Percentiles rank a stretch among this genome's conserved stretches.
Conservation (phyloP, 2,113 vertebrate species). For the Psilopogon haemacephalus region DNA sequence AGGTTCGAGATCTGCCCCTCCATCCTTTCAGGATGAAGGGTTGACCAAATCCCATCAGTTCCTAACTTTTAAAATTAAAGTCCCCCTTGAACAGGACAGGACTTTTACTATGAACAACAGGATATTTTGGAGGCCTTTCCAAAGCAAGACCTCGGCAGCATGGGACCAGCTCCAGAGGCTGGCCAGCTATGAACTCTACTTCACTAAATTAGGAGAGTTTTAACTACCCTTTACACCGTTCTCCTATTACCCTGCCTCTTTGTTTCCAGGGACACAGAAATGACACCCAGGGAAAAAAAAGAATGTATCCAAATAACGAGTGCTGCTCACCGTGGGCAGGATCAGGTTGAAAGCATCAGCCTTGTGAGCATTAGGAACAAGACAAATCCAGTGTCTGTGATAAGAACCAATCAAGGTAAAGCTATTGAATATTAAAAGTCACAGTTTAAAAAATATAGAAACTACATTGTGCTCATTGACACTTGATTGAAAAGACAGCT, state of each 20-base stretch:
- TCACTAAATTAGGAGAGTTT: background rate
- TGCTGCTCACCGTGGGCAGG: background rate
- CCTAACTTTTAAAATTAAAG: background rate
- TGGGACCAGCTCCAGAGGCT: background rate
- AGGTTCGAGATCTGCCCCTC: background rate
- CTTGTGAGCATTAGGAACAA: background rate
- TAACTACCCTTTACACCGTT: background rate
- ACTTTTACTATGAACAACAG: background rate
- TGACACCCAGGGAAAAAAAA: background rate
- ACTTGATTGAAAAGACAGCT: background rate
- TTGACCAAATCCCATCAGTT: background rate
- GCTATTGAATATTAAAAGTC: background rate
- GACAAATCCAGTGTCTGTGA: background rate
- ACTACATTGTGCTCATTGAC: background rate
- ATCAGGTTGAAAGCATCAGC: background rate
- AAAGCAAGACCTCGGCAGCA: accelerated
- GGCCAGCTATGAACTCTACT: background rate
- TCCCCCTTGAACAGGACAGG: accelerated
- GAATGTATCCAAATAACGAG: background rate
- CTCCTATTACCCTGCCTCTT: background rate
- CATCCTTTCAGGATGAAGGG: background rate
- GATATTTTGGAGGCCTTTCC: background rate
- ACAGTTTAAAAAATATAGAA: background rate
- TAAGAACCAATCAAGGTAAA: background rate
- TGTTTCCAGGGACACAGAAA: background rate